Evolutionary conservation across 92 coral and sea anemone species (phyloP), one percentile per base, ranked within the genome.

Genomic region (Porites cylindrica): DNA sequence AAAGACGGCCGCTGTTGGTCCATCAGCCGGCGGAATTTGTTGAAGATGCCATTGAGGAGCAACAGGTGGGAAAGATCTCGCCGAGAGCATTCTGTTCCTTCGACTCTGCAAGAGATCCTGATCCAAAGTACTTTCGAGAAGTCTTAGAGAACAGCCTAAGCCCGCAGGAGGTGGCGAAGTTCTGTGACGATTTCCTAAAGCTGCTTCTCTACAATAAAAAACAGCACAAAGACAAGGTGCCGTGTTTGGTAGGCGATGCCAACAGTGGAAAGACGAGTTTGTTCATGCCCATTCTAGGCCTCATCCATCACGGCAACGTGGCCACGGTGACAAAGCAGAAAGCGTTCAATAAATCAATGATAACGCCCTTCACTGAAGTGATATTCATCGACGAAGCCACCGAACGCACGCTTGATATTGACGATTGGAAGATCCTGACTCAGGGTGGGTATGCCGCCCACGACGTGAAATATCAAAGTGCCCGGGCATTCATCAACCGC

Each of bases 101-200:
- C 16, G 85, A 80, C 24, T 47, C 62, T 1, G 10, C 54, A 14
- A 83, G 51, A 59, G 83, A 67, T 38, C 83, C 87, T 6, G 91
- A 88, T 73, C 82, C 84, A 54, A 88, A 76, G 1, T 70, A 82
- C 52, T 82, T 82, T 67, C 18, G 8, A 17, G 78, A 70, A 52
- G 17, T 70, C n/a, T 84, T 88, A 7, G 81, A 76, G 53, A 88
- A 88, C 91, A 88, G 88, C 29, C 79, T 82, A 32, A 43, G 17
- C 11, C 50, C 17, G 69, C 10, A 21, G 12, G 73, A 75, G 23
- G 16, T 69, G 13, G 50, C 50, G 16, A 69, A 32, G 3, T 69
- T 69, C 32, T 69, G 73, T 16, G 51, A 69, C 13, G 50, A 69
- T 69, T 69, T 69, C 73, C 51, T 69, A 10, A 32, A 32, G 14